Evolutionary conservation across 2,113 vertebrate species (phyloP), one percentile per base, ranked within the genome.

Genomic region (Bubo scandiacus): DNA sequence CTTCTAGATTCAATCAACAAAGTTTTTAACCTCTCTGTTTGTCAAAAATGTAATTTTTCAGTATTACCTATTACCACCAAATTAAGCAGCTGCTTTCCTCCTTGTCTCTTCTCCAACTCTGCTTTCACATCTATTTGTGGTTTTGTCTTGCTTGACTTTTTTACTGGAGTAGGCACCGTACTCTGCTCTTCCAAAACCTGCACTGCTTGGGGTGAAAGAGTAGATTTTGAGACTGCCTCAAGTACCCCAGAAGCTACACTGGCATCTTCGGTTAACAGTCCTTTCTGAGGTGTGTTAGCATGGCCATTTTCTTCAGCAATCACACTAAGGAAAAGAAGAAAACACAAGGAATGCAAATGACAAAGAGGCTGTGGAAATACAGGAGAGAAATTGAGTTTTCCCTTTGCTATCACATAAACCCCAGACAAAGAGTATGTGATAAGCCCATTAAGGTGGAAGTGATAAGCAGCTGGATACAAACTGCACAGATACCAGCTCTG

Each of bases 41-140:
- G 38, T 20, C 52, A 77, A 34, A 68, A 79, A 83, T 23, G 6
- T 32, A 61, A 47, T 75, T n/a, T 47, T 74, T 88, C 22, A 51
- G 12, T 65, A 85, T 98, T 98, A 99, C 99, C 99, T 97, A 99
- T 99, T 89, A 99, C 99, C 63, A 99, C 99, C 73, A 99, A 96
- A 97, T 99, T 99, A 36, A 99, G 98, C 43, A 99, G 98, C 2
- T 99, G 98, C 95, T 99, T 99, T 78, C 99, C 99, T 49, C 99
- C 99, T 98, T 99, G 99, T 79, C 99, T 98, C 96, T 99, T 99
- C 98, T 99, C 99, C 97, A 99, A 96, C 87, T 99, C 99, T 1
- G 98, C 98, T 95, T 99, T 99, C 92, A 99, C 97, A 90, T 99
- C 98, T 88, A 99, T 98, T 45, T 99, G 98, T 70, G 98, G 99